Evolutionary conservation across 2,797 vertebrate genomes (phyloP), one percentile per base, ranked within the genome.

Genomic region (Mormyrus proboscirostris): DNA sequence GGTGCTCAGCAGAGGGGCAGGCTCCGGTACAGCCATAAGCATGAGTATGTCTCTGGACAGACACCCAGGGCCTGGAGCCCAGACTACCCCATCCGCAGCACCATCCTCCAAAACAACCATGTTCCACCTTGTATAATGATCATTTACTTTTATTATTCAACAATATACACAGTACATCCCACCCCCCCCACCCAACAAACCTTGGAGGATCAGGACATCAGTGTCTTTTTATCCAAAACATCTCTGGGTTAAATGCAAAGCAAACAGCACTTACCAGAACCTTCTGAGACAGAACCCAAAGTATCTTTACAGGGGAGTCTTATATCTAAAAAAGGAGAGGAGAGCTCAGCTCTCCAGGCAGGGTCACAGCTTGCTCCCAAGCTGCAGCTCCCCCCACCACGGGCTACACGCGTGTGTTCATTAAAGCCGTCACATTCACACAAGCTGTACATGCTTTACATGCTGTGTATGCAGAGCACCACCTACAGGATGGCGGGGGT

Each of bases 91-190:
- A 65, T 29, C 62, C 9, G 25, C 62, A 12, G 2, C 9, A 9
- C 22, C 38, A 19, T 47, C 76, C 38, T 82, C 38, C 14, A 47
- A 82, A 82, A 14, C 44, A 82, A n/a, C 8, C 33, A 82, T 38
- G 8, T 44, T 82, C 38, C 76, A 82, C 76, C 38, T 82, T 9
- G 19, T 82, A 86, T 65, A 29, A 29, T 65, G 62, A 53, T 50
- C 44, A 14, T 16, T 44, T 53, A 86, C 44, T 50, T 50, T 86
- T 87, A 25, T 87, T 53, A 87, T 87, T 51, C 51, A 87, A 87
- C 50, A 87, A 53, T 33, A 87, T 55, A 55, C 44, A 49, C 47
- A 57, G 85, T 87, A 87, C 51, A 86, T 53, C 59, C 57, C 57
- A 4, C 59, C 22, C n/a, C 0, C 0, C 59, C 59, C n/a, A 7